A percentile compares a stretch with the other conserved stretches of the same genome.
phyloP scores from a whole-genome alignment of 1,140 invertebrate species.

The Cotesia chilonis region DNA sequence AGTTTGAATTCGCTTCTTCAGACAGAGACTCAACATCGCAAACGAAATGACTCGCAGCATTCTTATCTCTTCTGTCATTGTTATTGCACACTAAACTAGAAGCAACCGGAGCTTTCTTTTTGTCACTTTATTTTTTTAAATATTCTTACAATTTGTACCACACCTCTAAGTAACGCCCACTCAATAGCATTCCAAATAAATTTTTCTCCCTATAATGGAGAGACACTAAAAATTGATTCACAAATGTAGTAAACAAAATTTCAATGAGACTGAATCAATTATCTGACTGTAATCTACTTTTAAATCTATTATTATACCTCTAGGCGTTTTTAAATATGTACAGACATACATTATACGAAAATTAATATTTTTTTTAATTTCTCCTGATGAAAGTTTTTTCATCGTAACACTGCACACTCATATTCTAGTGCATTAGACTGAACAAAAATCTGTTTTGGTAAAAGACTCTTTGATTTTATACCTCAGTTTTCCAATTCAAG shows the following conservation, averaged over 20 bases:
- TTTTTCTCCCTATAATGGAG: no score
- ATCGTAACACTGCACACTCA: not conserved
- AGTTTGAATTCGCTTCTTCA: not conserved
- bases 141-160: not conserved
- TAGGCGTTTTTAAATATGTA: no score
- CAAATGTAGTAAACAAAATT: no score
- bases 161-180: not conserved
- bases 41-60: not conserved
- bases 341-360: no score
- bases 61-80: constrained; percentile 5
- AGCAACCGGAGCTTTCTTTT: constrained; percentile 6
- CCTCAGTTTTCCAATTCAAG: not conserved
- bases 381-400: not conserved
- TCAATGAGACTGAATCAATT: no score
- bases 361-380: no score
- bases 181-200: not conserved
- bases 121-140: not conserved
- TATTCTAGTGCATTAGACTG: not conserved
- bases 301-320: no score
- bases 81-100: not conserved
- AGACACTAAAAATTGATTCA: no score
- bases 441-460: not conserved
- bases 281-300: no score
- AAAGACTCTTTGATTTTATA: constrained; percentile 8
- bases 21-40: not conserved